These are phyloP conservation scores for Falco berigora DNA, from an alignment of 2,797 vertebrate genomes.

Conservation along the genomic window DNA sequence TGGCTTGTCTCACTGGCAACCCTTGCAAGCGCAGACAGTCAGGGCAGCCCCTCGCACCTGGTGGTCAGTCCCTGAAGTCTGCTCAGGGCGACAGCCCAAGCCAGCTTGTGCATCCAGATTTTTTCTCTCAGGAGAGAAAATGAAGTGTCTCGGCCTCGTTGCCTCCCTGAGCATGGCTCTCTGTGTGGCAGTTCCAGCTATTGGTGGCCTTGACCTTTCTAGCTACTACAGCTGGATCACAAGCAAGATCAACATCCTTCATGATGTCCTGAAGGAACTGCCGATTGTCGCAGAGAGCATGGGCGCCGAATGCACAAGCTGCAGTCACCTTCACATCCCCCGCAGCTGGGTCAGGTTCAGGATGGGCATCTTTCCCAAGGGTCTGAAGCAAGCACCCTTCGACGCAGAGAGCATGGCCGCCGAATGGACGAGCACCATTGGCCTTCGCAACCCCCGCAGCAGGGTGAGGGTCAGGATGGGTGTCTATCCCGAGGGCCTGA, in stretches of 20 bases:
- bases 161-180: neutral
- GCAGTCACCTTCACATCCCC: neutral
- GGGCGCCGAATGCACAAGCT: no score
- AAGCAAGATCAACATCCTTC: no score
- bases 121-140: neutral
- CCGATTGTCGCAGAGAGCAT: rapidly evolving
- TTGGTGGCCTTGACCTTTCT: no score
- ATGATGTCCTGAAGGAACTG: neutral
- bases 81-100: neutral
- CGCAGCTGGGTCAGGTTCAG: neutral
- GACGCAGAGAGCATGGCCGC: no score
- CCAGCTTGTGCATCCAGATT: neutral
- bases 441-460: no score
- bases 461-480: no score
- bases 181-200: neutral
- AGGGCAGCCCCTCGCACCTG: rapidly evolving
- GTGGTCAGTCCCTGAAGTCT: neutral
- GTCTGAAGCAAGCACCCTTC: no score
- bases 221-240: neutral
- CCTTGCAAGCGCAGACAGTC: neutral
- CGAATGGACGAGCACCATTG: no score
- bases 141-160: neutral
- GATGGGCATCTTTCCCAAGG: no score
- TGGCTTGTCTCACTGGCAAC: neutral
- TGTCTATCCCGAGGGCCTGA: no score